These are phyloP conservation scores for Chanos chanos DNA, from an alignment of 2,797 vertebrate genomes.

Conservation along the genomic window DNA sequence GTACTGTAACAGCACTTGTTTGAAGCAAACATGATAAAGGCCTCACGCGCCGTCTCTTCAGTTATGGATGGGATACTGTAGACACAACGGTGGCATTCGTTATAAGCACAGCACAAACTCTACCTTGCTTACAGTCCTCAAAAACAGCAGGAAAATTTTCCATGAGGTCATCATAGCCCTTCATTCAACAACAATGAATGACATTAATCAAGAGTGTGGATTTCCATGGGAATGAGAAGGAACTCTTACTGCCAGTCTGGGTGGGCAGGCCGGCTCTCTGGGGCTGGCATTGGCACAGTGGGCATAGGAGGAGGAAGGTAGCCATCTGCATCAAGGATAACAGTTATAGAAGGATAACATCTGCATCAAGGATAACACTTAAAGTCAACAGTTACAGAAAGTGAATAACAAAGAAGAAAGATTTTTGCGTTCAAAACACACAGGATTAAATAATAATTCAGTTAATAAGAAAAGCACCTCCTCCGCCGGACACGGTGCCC, in stretches of 20 bases:
- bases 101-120: background rate
- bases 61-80: conserved; percentile 63
- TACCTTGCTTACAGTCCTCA: background rate
- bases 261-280: conserved; percentile 51
- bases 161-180: too few relatives aligned
- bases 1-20: conserved; percentile 64
- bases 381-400: background rate
- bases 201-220: background rate
- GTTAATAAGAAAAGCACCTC: too few relatives aligned
- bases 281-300: conserved; percentile 49
- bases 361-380: background rate
- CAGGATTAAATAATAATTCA: too few relatives aligned
- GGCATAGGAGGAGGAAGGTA: conserved; percentile 73
- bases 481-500: conserved; percentile 64
- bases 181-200: background rate
- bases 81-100: background rate
- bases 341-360: background rate
- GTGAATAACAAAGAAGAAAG: background rate
- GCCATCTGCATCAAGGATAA: conserved; percentile 56
- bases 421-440: background rate
- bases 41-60: conserved; percentile 63
- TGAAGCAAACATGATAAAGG: conserved; percentile 55
- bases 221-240: background rate
- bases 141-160: too few relatives aligned
- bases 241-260: conserved; percentile 68